Conservation (phyloP, 2,797 vertebrate genomes). For the Myripristis murdjan region DNA sequence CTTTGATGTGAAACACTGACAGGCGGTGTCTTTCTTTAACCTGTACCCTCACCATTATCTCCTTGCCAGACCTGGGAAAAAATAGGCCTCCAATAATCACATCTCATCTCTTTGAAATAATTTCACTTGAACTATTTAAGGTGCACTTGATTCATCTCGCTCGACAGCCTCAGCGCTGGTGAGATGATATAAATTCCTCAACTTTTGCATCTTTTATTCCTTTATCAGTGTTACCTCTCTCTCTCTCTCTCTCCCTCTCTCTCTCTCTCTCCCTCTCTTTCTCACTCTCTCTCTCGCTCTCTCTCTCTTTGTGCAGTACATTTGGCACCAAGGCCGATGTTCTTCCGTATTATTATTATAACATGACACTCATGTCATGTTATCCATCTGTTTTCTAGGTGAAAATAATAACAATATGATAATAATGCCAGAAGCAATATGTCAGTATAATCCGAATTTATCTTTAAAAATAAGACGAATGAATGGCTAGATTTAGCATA, state of each 20-base stretch:
- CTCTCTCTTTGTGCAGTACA: conserved; percentile 6
- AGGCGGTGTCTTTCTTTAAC: conserved; percentile 29
- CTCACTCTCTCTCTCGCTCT: too few relatives aligned
- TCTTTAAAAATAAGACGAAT: too few relatives aligned
- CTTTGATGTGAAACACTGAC: conserved; percentile 48
- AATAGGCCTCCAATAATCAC: conserved; percentile 48
- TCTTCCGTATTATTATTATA: conserved; percentile 2
- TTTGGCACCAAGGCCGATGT: conserved; percentile 7
- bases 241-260: conserved; percentile 3
- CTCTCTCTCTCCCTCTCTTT: too few relatives aligned
- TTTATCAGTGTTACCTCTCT: conserved; percentile 14
- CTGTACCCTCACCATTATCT: conserved; percentile 1
- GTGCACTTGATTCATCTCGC: conserved; percentile 13
- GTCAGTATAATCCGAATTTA: neutral
- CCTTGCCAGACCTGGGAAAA: conserved; percentile 22
- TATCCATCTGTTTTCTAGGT: conserved; percentile 6
- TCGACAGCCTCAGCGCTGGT: neutral
- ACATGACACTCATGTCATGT: neutral
- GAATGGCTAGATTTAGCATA: too few relatives aligned
- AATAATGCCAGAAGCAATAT: conserved; percentile 20
- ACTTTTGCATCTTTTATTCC: conserved; percentile 18
- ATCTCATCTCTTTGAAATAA: neutral
- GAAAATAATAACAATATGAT: neutral
- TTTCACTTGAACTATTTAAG: conserved; percentile 25
- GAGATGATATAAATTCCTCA: conserved; percentile 5